Percentiles rank a stretch among this genome's conserved stretches.
These are phyloP conservation scores for Incurvaria masculella DNA, from an alignment of 2,888 invertebrate species.

Conservation along the genomic window DNA sequence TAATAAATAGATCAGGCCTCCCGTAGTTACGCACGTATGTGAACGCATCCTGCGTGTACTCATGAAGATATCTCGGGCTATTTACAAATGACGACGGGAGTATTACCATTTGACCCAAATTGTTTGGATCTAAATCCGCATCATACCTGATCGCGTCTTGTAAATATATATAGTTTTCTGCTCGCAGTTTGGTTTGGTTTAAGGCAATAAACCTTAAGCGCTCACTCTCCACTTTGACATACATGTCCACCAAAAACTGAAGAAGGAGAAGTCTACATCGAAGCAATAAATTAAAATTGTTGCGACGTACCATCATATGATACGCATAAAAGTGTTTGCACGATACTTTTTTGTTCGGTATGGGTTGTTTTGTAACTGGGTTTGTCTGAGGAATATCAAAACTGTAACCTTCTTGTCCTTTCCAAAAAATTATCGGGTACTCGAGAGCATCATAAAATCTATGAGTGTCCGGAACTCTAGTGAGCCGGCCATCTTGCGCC, in stretches of 20 bases:
- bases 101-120: constrained; percentile 21
- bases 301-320: constrained; percentile 1
- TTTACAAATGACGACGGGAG: constrained; percentile 21
- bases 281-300: constrained; percentile 12
- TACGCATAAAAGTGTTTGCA: constrained; percentile 5
- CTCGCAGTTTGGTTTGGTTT: constrained; percentile 23
- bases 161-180: constrained; percentile 23
- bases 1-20: constrained; percentile 18
- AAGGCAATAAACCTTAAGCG: constrained; percentile 20
- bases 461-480: constrained; percentile 23
- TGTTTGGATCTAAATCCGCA: constrained; percentile 18
- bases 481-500: constrained; percentile 18
- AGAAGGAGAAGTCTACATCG: constrained; percentile 8
- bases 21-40: constrained; percentile 25
- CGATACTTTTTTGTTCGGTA: background rate
- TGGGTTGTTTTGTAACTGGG: too few relatives aligned
- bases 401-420: constrained; percentile 2
- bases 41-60: constrained; percentile 22
- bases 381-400: constrained; percentile 1
- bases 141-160: constrained; percentile 13
- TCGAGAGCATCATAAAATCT: constrained; percentile 26
- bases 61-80: constrained; percentile 19
- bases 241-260: constrained; percentile 17
- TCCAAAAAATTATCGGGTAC: constrained; percentile 20
- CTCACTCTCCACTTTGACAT: background rate